Evolutionary conservation across 2,797 vertebrate genomes (phyloP), one percentile per base, ranked within the genome.

Genomic region (Sphaeramia orbicularis): DNA sequence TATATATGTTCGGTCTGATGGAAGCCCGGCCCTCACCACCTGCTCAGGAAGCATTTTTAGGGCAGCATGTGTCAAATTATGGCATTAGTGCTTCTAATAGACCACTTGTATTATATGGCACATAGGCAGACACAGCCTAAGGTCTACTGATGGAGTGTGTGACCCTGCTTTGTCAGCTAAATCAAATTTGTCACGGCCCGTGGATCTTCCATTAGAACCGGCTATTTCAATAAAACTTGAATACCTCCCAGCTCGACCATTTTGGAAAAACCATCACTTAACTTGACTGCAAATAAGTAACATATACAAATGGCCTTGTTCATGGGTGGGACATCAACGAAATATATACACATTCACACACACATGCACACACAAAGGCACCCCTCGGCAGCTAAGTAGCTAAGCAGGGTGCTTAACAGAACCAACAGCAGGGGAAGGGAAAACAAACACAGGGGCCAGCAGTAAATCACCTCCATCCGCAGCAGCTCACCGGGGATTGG

Each of bases 401-500:
- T 91, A 89, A 92, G 84, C 86, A 69, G 81, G 80, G 83, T 44
- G 83, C 89, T 92, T 90, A 86, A 78, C 68, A 89, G 90, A 84
- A 82, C 66, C 84, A 91, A 89, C 86, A 89, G 81, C 76, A 76
- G 71, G 50, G 57, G 64, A 77, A 86, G 84, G 65, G 64, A 90
- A 92, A 90, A 88, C 86, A 92, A 91, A 91, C 81, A 89, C 53
- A 68, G 88, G 74, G 88, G 86, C 88, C 82, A 81, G 66, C 73
- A 78, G 74, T 88, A 90, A 91, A 90, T 89, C 89, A 86, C 85
- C 82, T 89, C 84, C 84, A 83, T 91, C 87, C 74, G 70, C 79
- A 80, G 83, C 47, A 64, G 76, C 84, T 89, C 85, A 83, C 67
- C 8, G 1, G 76, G 84, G 79, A 80, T 80, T 71, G 82, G 74